Percentiles rank a stretch among this genome's conserved stretches.
These are phyloP conservation scores for Holocentrus rufus DNA, from an alignment of 2,797 vertebrate genomes.

Conservation along the genomic window DNA sequence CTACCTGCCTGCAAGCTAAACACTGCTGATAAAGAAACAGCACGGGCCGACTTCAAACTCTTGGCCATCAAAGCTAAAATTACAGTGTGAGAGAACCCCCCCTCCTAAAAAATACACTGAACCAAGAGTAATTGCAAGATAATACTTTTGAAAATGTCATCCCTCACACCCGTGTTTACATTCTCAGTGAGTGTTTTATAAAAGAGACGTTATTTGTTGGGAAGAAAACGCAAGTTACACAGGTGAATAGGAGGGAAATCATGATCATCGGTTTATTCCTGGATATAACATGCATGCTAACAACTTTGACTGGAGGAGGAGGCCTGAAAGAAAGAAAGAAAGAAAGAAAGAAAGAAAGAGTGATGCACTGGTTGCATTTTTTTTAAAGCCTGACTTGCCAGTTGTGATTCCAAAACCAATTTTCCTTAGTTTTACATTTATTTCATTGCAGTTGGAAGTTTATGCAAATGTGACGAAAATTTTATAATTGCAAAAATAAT, in stretches of 20 bases:
- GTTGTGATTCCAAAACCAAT: too few species aligned
- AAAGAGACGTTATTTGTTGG: constrained; percentile 1
- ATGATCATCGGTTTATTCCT: not conserved
- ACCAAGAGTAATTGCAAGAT: not conserved
- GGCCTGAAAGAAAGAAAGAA: not conserved
- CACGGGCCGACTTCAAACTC: constrained; percentile 25
- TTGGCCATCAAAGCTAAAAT: constrained; percentile 33
- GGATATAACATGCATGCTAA: too few species aligned
- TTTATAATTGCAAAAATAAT: too few species aligned
- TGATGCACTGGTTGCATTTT: too few species aligned
- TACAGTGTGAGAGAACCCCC: constrained; percentile 9
- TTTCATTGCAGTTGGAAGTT: too few species aligned
- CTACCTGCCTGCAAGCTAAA: constrained; percentile 23
- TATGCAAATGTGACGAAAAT: too few species aligned
- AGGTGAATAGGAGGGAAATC: not conserved
- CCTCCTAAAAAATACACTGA: too few species aligned
- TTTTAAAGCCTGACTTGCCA: too few species aligned
- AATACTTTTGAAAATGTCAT: not conserved
- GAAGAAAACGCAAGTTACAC: not conserved
- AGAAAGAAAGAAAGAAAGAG: not conserved
- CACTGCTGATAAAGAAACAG: not conserved
- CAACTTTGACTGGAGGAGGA: not conserved
- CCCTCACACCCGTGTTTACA: not conserved
- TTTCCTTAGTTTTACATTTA: too few species aligned
- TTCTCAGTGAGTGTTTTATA: not conserved